These are phyloP conservation scores for Vulpes ferrilata DNA, from an alignment of 2,113 vertebrate species.

Conservation along the genomic window DNA sequence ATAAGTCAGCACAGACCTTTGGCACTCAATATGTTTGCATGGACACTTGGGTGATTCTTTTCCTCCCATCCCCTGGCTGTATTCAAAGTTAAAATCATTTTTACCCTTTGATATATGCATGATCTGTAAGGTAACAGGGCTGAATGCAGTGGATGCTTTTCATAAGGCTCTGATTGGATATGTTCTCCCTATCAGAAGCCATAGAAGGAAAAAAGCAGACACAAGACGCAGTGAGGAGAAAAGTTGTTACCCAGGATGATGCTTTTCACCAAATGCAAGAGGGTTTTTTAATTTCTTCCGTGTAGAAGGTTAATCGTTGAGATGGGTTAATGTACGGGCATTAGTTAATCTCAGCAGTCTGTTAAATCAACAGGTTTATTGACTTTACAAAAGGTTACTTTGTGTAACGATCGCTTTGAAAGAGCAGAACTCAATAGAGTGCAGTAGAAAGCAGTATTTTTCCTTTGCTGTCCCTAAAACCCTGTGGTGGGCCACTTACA, in stretches of 20 bases:
- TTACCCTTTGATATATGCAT: constrained; percentile 21
- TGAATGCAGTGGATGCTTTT: background rate
- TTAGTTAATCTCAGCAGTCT: constrained; percentile 48
- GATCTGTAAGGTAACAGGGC: background rate
- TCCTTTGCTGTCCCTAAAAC: background rate
- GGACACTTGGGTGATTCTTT: constrained; percentile 68
- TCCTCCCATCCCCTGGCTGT: background rate
- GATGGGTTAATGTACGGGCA: background rate
- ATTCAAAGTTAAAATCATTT: constrained; percentile 62
- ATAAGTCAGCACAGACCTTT: constrained; percentile 73
- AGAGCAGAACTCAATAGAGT: constrained; percentile 12
- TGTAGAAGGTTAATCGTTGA: constrained; percentile 15
- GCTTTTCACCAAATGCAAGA: constrained; percentile 33
- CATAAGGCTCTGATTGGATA: background rate
- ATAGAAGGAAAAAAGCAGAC: background rate
- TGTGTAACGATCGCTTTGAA: background rate
- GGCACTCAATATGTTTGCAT: background rate
- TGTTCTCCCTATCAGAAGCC: background rate
- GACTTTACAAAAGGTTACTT: constrained; percentile 55
- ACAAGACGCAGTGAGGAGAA: background rate
- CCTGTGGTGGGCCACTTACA: background rate
- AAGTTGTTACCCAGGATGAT: background rate
- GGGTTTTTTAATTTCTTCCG: constrained; percentile 51
- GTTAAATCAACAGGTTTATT: constrained; percentile 57
- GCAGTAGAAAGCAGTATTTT: background rate